A percentile compares a stretch with the other conserved stretches of the same genome.
Conservation (phyloP, 2,797 vertebrate species). For the Tenualosa ilisha region DNA sequence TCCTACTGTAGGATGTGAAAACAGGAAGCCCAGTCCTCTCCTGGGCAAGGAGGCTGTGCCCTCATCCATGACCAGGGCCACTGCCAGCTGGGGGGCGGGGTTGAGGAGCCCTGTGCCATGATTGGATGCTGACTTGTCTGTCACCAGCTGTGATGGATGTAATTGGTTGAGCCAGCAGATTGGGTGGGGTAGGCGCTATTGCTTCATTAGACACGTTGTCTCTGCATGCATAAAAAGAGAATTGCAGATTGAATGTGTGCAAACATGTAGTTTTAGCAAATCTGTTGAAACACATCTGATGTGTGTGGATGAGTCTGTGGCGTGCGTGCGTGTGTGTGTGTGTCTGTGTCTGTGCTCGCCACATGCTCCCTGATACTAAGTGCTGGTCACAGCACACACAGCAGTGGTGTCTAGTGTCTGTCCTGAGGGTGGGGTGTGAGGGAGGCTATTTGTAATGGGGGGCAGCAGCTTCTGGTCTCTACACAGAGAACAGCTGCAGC, state of each 20-base stretch:
- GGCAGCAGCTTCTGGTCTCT: slow-evolving; percentile 19
- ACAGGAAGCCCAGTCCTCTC: background rate
- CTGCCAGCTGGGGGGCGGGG: slow-evolving; percentile 19
- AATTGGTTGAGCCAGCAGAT: background rate
- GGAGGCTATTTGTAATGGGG: background rate
- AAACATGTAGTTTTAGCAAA: background rate
- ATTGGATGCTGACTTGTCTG: background rate
- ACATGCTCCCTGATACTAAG: too few relatives aligned
- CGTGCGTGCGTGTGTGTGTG: too few relatives aligned
- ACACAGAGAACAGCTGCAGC: slow-evolving; percentile 34
- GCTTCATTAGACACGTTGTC: too few relatives aligned
- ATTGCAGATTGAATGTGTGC: background rate
- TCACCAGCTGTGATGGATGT: background rate
- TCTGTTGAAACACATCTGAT: background rate
- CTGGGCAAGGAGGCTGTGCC: too few relatives aligned
- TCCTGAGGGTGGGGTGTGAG: background rate
- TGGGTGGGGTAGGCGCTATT: background rate
- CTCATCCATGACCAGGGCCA: background rate
- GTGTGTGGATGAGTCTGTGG: background rate
- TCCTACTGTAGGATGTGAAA: background rate
- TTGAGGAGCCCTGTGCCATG: background rate
- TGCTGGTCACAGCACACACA: background rate
- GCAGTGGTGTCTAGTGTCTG: slow-evolving; percentile 12
- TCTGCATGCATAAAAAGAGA: too few relatives aligned
- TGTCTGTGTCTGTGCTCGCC: too few relatives aligned